Conservation (phyloP, 2,888 invertebrate species). For the Drosophila monieri region DNA sequence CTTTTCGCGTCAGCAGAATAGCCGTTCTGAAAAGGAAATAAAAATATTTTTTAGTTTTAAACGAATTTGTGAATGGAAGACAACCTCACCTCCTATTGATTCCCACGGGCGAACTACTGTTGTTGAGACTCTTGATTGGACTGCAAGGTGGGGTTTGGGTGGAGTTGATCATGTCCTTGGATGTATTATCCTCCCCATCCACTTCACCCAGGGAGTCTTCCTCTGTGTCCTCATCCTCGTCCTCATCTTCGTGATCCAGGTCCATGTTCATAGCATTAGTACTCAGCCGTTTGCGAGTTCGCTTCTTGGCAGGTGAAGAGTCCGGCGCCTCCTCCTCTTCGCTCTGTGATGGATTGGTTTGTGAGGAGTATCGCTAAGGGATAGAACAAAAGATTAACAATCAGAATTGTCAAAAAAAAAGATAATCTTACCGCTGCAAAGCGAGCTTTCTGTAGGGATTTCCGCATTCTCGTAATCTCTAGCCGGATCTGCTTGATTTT, state of each 20-base stretch:
- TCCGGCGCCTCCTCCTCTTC: constrained; percentile 77
- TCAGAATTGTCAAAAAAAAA: no score
- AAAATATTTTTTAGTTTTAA: not conserved
- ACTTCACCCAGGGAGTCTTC: constrained; percentile 74
- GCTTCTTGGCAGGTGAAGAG: constrained; percentile 56
- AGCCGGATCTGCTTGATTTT: constrained; percentile 86
- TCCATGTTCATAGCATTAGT: constrained; percentile 65
- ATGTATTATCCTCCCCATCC: constrained; percentile 66
- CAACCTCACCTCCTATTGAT: constrained; percentile 82
- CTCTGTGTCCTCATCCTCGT: constrained; percentile 70
- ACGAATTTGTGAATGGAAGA: no score
- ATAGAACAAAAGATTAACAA: not conserved
- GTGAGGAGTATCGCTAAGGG: constrained; percentile 60
- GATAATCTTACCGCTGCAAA: constrained; percentile 71
- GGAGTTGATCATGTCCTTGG: constrained; percentile 71
- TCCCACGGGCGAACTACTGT: constrained; percentile 83
- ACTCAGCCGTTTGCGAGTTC: constrained; percentile 55
- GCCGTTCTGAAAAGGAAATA: constrained; percentile 86
- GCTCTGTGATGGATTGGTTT: constrained; percentile 71
- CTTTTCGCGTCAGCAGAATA: constrained; percentile 91
- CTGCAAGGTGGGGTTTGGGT: constrained; percentile 83
- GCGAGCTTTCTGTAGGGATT: constrained; percentile 80
- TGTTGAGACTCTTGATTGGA: constrained; percentile 83
- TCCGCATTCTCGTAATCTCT: constrained; percentile 86
- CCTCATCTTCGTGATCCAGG: constrained; percentile 66